A percentile compares a stretch with the other conserved stretches of the same genome.
Conservation (phyloP, 2,888 invertebrate genomes). For the Plemyria rubiginata region DNA sequence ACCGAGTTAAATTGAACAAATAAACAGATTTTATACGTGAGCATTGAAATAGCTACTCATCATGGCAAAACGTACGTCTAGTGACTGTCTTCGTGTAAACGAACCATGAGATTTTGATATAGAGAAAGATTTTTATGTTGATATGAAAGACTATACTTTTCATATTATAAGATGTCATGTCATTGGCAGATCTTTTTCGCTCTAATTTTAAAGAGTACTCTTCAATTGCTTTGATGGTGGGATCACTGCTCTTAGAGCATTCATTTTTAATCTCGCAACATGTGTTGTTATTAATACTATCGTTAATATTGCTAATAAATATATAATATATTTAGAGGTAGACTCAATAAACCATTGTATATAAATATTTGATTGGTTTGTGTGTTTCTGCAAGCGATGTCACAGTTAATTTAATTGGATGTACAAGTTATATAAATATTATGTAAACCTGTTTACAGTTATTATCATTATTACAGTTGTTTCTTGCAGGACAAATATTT, state of each 20-base stretch:
- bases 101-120: constrained; percentile 5
- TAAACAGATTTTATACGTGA: not conserved
- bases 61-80: not conserved
- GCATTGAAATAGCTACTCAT: not conserved
- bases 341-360: constrained; percentile 1
- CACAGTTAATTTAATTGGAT: not conserved
- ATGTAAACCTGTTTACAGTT: no score
- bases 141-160: not conserved
- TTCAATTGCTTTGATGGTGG: constrained; percentile 14
- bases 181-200: not conserved
- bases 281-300: not conserved
- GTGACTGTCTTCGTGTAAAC: constrained; percentile 19
- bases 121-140: not conserved
- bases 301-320: constrained; percentile 1
- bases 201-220: not conserved
- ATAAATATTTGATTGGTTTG: constrained; percentile 10
- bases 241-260: not conserved
- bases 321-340: not conserved
- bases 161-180: not conserved
- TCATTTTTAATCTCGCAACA: constrained; percentile 22
- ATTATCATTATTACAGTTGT: no score
- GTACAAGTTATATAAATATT: not conserved
- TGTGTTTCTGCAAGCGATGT: constrained; percentile 11
- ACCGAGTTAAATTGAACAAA: not conserved
- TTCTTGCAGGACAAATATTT: no score